Evolutionary conservation across 2,888 invertebrate species (phyloP), one percentile per base, ranked within the genome.

Genomic region (Cerceris rybyensis): DNA sequence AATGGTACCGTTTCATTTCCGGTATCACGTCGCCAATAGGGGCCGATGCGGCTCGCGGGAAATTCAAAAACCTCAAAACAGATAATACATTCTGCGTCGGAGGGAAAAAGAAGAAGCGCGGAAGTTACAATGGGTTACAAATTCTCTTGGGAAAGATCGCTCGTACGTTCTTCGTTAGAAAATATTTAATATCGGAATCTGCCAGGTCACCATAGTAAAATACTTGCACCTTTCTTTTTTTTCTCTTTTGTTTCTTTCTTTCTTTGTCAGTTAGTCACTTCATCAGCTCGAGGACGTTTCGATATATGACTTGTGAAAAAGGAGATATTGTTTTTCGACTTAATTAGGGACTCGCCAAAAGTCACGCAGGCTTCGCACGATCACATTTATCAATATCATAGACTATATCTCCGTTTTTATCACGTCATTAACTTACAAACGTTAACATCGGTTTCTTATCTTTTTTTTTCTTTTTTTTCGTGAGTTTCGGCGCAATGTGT

Each of bases 161-260:
- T 80, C 65, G 42, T 66, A 57, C 57, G 17, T 61, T 61, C 60
- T 59, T 66, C 67, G 57, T 75, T 61, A 75, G 63, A 74, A 70
- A 80, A 70, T 75, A 69, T 64, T 74, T 58, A 52, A 71, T 82
- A 81, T 82, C 81, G 81, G 78, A 82, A 81, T 81, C 81, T 82
- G 81, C 75, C 81, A 82, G 81, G 81, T 81, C 78, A 75, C 69
- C 68, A 67, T 78, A 70, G 81, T 73, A 81, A 71, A 75, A 78
- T 74, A 81, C 59, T 78, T 74, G 81, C 81, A 78, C 78, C 78
- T 64, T 68, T 17, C 61, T 49, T 61, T 70, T 46, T n/a, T 50
- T 49, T 67, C 8, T 17, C 9, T 58, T 50, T 49, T 43, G 16
- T 63, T 61, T 11, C 13, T 55, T n/a, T 11, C 13, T 55, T n/a